These are phyloP conservation scores for Epizoanthus stellaris DNA, from an alignment of 92 coral and sea anemone genomes.

Conservation along the genomic window DNA sequence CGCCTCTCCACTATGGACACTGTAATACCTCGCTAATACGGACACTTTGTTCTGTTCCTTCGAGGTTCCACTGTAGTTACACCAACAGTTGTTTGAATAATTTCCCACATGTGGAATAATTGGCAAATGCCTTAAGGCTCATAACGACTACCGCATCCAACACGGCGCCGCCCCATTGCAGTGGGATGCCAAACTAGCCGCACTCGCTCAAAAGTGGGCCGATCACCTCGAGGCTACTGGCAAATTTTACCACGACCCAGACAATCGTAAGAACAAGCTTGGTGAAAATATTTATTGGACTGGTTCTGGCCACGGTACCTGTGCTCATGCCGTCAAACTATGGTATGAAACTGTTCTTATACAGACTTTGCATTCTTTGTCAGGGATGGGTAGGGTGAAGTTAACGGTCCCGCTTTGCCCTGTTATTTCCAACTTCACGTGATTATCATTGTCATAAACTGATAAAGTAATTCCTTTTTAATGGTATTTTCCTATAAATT, in stretches of 20 bases:
- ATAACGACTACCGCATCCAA: neutral
- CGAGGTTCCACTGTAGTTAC: neutral
- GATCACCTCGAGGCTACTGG: slow-evolving; percentile 10
- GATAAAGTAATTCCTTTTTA: no score
- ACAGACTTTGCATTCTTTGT: neutral
- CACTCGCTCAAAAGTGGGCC: slow-evolving; percentile 24
- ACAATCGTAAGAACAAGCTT: neutral
- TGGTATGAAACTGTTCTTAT: neutral
- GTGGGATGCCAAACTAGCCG: slow-evolving; percentile 1
- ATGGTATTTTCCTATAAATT: no score
- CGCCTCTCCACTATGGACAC: no score
- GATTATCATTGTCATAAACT: no score
- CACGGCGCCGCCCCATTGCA: neutral
- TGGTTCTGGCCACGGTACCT: slow-evolving; percentile 4
- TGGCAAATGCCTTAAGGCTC: slow-evolving; percentile 7
- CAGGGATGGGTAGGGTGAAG: neutral
- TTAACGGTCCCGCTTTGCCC: neutral
- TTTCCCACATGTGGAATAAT: slow-evolving; percentile 11
- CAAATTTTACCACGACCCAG: slow-evolving; percentile 21
- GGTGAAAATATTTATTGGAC: slow-evolving; percentile 33
- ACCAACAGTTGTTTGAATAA: neutral
- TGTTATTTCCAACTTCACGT: no score
- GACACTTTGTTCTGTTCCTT: no score
- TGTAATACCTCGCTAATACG: neutral
- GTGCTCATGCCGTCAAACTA: slow-evolving; percentile 8